Conservation (phyloP, 1,140 invertebrate genomes). For the Arion vulgaris region DNA sequence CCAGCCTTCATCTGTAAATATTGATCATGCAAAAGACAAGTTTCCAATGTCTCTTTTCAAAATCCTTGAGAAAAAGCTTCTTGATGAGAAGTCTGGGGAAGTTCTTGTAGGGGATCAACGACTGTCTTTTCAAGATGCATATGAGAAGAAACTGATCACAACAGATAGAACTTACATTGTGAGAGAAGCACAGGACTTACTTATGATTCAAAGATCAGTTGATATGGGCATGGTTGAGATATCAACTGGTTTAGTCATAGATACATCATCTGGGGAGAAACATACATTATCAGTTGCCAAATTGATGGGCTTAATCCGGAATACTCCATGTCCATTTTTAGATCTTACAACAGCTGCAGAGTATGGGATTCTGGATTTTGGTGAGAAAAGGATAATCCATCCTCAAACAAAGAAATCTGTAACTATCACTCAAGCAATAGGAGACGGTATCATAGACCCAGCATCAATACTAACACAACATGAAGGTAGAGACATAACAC, state of each 20-base stretch:
- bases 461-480: constrained; percentile 56
- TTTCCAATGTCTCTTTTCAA: constrained; percentile 43
- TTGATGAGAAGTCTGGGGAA: constrained; percentile 61
- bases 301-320: constrained; percentile 77
- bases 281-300: constrained; percentile 86
- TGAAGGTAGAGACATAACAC: constrained; percentile 73
- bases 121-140: constrained; percentile 68
- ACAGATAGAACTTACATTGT: constrained; percentile 44
- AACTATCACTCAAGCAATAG: constrained; percentile 51
- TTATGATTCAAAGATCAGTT: constrained; percentile 80
- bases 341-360: constrained; percentile 49
- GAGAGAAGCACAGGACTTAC: constrained; percentile 40
- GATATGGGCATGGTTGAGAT: constrained; percentile 85
- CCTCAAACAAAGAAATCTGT: constrained; percentile 43
- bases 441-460: constrained; percentile 51
- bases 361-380: constrained; percentile 83
- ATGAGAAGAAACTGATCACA: constrained; percentile 73
- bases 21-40: background rate
- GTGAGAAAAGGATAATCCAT: constrained; percentile 46
- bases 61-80: constrained; percentile 56
- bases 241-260: constrained; percentile 83
- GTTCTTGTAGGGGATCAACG: constrained; percentile 59
- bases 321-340: constrained; percentile 48
- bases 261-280: constrained; percentile 81
- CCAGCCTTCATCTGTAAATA: background rate